phyloP scores from a whole-genome alignment of 1,140 invertebrate species.

The Aphidius ervi region DNA sequence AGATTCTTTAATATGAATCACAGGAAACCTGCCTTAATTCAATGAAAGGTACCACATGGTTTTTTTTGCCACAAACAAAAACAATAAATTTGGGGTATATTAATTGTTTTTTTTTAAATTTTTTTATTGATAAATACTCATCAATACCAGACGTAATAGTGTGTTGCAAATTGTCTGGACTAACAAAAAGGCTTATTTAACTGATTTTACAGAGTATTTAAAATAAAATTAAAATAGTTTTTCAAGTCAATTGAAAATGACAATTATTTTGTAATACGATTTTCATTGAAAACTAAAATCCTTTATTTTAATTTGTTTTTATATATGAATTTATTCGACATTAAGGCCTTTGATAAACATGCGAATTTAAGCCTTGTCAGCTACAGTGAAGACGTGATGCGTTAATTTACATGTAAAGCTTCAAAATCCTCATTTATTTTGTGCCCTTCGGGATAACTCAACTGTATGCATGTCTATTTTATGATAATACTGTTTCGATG shows the following conservation, averaged over 20 bases:
- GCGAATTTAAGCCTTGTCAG: slow-evolving; percentile 5
- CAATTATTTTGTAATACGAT: background rate
- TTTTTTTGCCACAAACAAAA: background rate
- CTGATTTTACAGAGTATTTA: background rate
- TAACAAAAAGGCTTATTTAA: no score
- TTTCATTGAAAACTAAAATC: background rate
- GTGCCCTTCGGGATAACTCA: background rate
- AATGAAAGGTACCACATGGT: slow-evolving; percentile 60
- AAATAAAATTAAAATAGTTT: background rate
- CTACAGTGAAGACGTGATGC: slow-evolving; percentile 12
- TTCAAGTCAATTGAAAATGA: background rate
- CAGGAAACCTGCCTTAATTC: slow-evolving; percentile 80
- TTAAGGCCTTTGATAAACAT: no score
- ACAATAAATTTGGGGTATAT: no score
- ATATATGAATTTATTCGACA: background rate
- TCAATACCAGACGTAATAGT: no score
- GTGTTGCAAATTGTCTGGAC: no score
- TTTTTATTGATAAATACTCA: no score
- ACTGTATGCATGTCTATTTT: slow-evolving; percentile 4
- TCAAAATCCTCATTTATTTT: slow-evolving; percentile 1
- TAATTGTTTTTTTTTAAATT: no score
- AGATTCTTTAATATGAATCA: slow-evolving; percentile 89
- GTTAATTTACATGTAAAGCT: slow-evolving; percentile 16
- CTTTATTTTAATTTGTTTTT: background rate
- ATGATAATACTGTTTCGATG: slow-evolving; percentile 13